Evolutionary conservation across 2,113 vertebrate species (phyloP), one percentile per base, ranked within the genome.

Genomic region (Cyanoliseus patagonus): DNA sequence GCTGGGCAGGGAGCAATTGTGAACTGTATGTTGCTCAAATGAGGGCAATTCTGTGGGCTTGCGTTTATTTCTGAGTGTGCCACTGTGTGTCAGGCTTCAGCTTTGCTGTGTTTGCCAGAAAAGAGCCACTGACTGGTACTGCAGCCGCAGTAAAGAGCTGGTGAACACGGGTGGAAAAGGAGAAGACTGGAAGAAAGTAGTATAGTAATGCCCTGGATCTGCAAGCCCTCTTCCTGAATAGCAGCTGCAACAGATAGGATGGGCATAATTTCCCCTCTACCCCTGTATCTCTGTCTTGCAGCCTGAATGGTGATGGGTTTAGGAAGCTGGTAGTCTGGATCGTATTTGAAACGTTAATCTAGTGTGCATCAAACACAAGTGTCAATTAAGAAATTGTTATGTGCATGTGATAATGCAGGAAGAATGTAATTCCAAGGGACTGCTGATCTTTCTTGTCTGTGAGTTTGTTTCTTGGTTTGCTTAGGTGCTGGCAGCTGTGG

Each of bases 41-140:
- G 12, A 70, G 76, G 67, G 76, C 35, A 55, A 7, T 59, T 88
- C 59, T 74, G n/a, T 81, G n/a, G 46, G 27, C 23, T 70, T 81
- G 55, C 9, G 9, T 75, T 83, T 82, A 69, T 94, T 91, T 95
- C 86, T 23, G 61, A 59, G 8, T 61, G 11, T 94, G 30, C 95
- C 92, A 84, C 88, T 94, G 83, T 94, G 91, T 94, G 88, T 96
- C 94, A 95, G 95, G 81, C 92, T 96, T 94, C 94, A 93, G 91
- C 88, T 96, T 90, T 88, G 73, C 51, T 77, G 16, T 30, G 44
- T 63, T 49, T 77, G 46, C 42, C 55, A 72, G 64, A 41, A 70
- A 88, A 13, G 61, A 74, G 76, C 68, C 10, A 0, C 51, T 52
- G 44, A 42, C 46, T 83, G 76, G 53, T 62, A 63, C 33, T 81